Evolutionary conservation across 2,888 invertebrate genomes (phyloP).

Genomic region (Polydrusus cervinus): DNA sequence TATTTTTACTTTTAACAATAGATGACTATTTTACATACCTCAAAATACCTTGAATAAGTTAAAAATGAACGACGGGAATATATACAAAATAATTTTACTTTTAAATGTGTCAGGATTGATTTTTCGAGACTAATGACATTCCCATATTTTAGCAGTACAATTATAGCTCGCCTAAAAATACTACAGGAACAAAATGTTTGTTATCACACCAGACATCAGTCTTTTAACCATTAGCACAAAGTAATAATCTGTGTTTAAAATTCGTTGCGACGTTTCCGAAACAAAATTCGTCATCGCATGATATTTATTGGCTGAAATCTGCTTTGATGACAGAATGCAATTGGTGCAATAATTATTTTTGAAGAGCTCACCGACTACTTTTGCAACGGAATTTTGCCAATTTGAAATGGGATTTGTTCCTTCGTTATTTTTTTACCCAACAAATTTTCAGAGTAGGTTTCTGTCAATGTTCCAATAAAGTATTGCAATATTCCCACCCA

Average conservation of each 20-base stretch:
- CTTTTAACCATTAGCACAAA: constrained; percentile 32
- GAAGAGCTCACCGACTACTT: no score
- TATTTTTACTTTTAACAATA: constrained; percentile 36
- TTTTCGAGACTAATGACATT: constrained; percentile 54
- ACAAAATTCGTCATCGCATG: constrained; percentile 2
- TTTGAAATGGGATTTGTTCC: no score
- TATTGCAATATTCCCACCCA: no score
- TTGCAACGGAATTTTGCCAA: no score
- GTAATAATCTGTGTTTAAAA: constrained; percentile 8
- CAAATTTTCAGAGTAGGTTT: no score
- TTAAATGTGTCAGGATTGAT: constrained; percentile 55
- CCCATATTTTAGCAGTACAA: constrained; percentile 50
- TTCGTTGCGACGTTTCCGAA: constrained; percentile 7
- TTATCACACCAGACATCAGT: constrained; percentile 45
- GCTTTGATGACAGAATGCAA: constrained; percentile 15
- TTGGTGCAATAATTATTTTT: no score
- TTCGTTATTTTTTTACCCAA: no score
- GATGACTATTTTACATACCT: constrained; percentile 39
- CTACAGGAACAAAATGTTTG: constrained; percentile 51
- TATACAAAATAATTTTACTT: constrained; percentile 46
- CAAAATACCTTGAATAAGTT: constrained; percentile 29
- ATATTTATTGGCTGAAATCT: not conserved
- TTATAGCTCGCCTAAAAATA: constrained; percentile 52
- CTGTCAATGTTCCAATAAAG: no score
- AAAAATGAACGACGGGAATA: constrained; percentile 30